phyloP scores from a whole-genome alignment of 2,888 invertebrate genomes.

The Chymomyza fuscimana region DNA sequence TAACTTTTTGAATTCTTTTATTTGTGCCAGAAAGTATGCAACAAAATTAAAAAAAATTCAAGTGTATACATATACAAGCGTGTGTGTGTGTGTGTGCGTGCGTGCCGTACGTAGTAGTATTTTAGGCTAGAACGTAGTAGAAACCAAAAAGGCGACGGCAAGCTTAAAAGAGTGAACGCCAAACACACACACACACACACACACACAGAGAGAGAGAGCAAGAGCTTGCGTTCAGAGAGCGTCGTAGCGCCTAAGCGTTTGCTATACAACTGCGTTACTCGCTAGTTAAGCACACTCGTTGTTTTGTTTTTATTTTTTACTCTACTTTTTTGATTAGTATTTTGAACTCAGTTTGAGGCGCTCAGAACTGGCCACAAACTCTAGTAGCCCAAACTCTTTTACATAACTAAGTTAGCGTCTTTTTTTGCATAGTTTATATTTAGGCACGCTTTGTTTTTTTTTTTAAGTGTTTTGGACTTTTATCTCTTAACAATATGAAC shows the following conservation, averaged over 20 bases:
- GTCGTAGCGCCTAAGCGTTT: background rate
- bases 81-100: constrained; percentile 14
- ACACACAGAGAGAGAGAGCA: background rate
- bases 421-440: background rate
- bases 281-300: constrained; percentile 7
- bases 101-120: constrained; percentile 61
- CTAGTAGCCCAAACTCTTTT: no score
- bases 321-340: background rate
- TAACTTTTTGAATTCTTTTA: constrained; percentile 18
- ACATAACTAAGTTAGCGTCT: no score
- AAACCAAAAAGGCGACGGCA: constrained; percentile 20
- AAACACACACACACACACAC: background rate
- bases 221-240: background rate
- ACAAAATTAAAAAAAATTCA: constrained; percentile 38
- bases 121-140: constrained; percentile 73
- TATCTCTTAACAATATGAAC: no score
- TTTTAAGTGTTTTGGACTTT: no score
- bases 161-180: background rate
- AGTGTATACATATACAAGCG: background rate
- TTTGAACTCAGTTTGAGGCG: background rate
- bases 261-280: constrained; percentile 3
- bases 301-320: constrained; percentile 1
- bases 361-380: background rate
- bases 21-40: constrained; percentile 54
- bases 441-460: background rate